Base-by-base conservation (phyloP, 2,888 invertebrate genomes). In the Vanessa cardui region DNA sequence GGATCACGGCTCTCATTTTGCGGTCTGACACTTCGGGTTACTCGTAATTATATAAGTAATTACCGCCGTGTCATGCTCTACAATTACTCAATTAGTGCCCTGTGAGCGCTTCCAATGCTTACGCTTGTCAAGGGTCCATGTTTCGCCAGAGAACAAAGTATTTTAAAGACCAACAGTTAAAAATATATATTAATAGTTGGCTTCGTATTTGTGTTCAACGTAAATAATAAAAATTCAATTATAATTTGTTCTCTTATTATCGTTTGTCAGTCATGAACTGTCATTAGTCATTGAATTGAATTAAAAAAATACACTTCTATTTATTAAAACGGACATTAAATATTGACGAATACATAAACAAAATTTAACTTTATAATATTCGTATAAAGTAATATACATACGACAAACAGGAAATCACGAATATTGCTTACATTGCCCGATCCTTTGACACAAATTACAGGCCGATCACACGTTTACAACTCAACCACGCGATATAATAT, bases 71-170 rank as follows among this genome's bases (percentile, higher is more conserved):
- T 54, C 52, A 54, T 31, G 52, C 52, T 31, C n/a, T n/a, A 21
- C 52, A 54, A 54, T 54, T 31, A 31, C 52, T 54, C 52, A 31
- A 54, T 54, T 54, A 54, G 52, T 54, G 52, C 49, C 18, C 3
- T 18, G 1, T 54, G 52, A 26, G 52, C 52, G 52, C 52, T 54
- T 54, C 16, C 31, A 16, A 31, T 54, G 52, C 31, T 54, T 49
- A 18, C 20, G 49, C 39, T 39, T 39, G 18, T 49, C 49, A 18
- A 49, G 49, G 9, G 20, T 49, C 49, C 9, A 49, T 8, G 49
- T 49, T 49, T 49, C n/a, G 16, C 46, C n/a, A n/a, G 7, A 49
- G 6, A 49, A 49, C 20, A 20, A 49, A 20, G 18, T 7, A 49
- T 20, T 49, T 12, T 49, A 20, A 20, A 12, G 9, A 39, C 12